Conservation (phyloP, 1,140 invertebrate species). For the Bombus turneri region DNA sequence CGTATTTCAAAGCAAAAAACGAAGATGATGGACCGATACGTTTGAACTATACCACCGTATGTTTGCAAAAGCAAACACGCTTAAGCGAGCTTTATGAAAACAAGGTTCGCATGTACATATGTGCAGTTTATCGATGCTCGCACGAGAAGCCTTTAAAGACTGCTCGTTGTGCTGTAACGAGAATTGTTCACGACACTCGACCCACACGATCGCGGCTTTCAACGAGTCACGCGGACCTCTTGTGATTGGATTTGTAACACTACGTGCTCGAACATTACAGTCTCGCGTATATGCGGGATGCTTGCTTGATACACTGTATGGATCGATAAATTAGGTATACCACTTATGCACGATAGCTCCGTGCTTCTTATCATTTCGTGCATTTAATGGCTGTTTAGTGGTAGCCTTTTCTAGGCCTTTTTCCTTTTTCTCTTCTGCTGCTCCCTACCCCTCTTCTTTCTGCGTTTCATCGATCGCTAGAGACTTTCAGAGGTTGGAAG, state of each 20-base stretch:
- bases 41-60: background rate
- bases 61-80: background rate
- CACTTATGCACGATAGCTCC: background rate
- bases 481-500: background rate
- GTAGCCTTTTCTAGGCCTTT: too few species aligned
- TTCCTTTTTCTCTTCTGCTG: too few species aligned
- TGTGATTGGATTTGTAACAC: slow-evolving; percentile 25
- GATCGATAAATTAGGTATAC: slow-evolving; percentile 14
- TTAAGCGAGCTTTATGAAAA: background rate
- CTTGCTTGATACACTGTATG: background rate
- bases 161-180: slow-evolving; percentile 14
- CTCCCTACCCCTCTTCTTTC: too few species aligned
- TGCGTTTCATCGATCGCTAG: background rate
- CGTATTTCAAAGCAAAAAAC: background rate
- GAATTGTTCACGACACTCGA: slow-evolving; percentile 41
- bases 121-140: background rate
- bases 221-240: background rate
- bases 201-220: background rate
- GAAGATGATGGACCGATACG: background rate
- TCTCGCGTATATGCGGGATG: slow-evolving; percentile 2
- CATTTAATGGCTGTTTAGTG: background rate
- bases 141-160: slow-evolving; percentile 38
- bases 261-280: slow-evolving; percentile 5
- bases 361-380: background rate
- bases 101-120: background rate